These are phyloP conservation scores for Corythaixoides concolor DNA, from an alignment of 2,113 vertebrate species.

Conservation along the genomic window DNA sequence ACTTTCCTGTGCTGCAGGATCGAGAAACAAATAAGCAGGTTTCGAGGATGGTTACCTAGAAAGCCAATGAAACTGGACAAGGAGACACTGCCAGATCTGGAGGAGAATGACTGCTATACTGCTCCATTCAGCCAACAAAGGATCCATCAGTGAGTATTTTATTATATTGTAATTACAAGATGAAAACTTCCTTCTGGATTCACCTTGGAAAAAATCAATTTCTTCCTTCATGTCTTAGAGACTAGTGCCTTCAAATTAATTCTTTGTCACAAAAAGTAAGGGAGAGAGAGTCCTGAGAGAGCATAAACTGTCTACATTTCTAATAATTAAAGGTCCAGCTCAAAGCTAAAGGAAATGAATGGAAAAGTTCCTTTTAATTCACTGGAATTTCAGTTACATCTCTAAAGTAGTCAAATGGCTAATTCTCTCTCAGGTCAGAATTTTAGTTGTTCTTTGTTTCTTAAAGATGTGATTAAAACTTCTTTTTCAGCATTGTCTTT, in stretches of 20 bases:
- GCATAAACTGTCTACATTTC: not conserved
- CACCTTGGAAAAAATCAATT: not conserved
- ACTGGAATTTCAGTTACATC: not conserved
- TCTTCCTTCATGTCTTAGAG: not conserved
- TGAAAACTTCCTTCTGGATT: not conserved
- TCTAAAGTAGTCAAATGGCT: not conserved
- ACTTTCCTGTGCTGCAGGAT: slow-evolving; percentile 81
- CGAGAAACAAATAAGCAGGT: slow-evolving; percentile 93
- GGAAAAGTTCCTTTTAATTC: not conserved
- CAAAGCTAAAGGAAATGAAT: slow-evolving; percentile 1
- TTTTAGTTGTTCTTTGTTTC: not conserved
- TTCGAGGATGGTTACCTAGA: slow-evolving; percentile 91
- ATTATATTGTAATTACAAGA: not conserved
- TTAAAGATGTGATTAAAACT: not conserved
- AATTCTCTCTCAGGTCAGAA: not conserved
- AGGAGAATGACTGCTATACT: slow-evolving; percentile 94
- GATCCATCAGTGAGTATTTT: slow-evolving; percentile 90
- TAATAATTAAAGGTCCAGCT: not conserved
- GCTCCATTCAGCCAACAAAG: slow-evolving; percentile 94
- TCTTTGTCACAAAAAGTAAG: not conserved
- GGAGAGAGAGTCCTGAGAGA: not conserved
- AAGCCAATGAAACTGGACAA: slow-evolving; percentile 94
- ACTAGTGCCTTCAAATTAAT: not conserved
- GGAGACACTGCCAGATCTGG: slow-evolving; percentile 90
- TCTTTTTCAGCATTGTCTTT: not conserved